A percentile compares a stretch with the other conserved stretches of the same genome.
Conservation (phyloP, 1,140 invertebrate genomes). For the Drosophila mauritiana region DNA sequence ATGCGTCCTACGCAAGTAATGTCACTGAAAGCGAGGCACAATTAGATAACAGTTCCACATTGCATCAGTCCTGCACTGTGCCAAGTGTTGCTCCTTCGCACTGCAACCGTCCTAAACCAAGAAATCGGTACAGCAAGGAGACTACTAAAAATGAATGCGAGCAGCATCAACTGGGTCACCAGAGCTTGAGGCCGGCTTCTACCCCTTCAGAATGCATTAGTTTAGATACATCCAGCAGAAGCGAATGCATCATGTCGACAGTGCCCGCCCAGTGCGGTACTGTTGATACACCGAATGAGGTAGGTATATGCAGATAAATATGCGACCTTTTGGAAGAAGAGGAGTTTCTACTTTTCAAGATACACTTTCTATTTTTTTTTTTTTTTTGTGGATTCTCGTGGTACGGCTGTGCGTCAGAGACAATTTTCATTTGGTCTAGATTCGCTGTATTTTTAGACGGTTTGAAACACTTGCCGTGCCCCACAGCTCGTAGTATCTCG, state of each 20-base stretch:
- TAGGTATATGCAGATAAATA: conserved; percentile 37
- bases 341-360: too few species aligned
- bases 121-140: conserved; percentile 37
- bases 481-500: too few species aligned
- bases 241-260: conserved; percentile 10
- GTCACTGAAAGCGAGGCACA: background rate
- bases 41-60: conserved; percentile 52
- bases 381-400: too few species aligned
- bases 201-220: conserved; percentile 50
- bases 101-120: conserved; percentile 55
- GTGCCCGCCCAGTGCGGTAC: background rate
- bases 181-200: conserved; percentile 54
- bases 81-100: conserved; percentile 36
- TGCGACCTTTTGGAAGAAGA: too few species aligned
- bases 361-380: too few species aligned
- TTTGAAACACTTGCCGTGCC: too few species aligned
- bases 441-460: too few species aligned
- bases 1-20: conserved; percentile 1
- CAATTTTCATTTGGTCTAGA: too few species aligned
- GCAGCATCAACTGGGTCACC: conserved; percentile 68
- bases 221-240: conserved; percentile 45
- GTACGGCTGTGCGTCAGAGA: too few species aligned
- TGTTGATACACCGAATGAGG: conserved; percentile 42
- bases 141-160: conserved; percentile 64
- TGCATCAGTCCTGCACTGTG: conserved; percentile 53